Percentiles rank a stretch among this genome's conserved stretches.
Evolutionary conservation across 1,140 invertebrate species (phyloP).

Genomic region (Brachionus paranguensis): DNA sequence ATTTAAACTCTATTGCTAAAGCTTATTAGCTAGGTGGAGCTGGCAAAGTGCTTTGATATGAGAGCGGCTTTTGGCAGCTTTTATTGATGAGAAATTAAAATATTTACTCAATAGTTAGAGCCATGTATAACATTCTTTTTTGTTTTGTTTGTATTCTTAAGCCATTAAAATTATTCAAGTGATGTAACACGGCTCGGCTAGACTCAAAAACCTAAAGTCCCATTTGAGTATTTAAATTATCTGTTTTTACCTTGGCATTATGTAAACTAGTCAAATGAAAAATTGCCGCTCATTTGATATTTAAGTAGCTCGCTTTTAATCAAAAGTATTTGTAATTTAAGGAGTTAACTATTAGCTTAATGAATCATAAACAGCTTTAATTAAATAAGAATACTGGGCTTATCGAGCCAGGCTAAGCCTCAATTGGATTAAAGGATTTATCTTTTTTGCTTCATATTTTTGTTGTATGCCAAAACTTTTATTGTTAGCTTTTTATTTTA

Average conservation of each 20-base stretch:
- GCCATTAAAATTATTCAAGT: background rate
- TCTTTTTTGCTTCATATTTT: background rate
- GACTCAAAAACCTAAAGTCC: background rate
- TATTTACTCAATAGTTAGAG: slow-evolving; percentile 30
- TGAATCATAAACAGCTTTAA: background rate
- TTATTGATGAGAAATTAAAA: slow-evolving; percentile 31
- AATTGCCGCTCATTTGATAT: background rate
- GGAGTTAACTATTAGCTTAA: background rate
- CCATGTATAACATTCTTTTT: background rate
- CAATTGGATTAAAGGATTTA: background rate
- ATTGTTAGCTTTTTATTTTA: too few species aligned
- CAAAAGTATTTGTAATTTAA: background rate
- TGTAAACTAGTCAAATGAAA: background rate
- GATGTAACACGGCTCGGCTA: background rate
- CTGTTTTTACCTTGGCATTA: background rate
- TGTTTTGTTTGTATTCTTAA: slow-evolving; percentile 27
- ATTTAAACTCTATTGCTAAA: background rate
- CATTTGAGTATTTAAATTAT: background rate
- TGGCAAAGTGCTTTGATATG: background rate
- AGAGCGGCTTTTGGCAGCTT: background rate
- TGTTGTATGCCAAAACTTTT: background rate
- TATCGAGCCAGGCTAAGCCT: background rate
- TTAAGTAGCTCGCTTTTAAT: background rate
- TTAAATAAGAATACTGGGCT: background rate
- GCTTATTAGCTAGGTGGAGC: background rate